phyloP scores from a whole-genome alignment of 2,797 vertebrate species.

The Glossophaga mutica region DNA sequence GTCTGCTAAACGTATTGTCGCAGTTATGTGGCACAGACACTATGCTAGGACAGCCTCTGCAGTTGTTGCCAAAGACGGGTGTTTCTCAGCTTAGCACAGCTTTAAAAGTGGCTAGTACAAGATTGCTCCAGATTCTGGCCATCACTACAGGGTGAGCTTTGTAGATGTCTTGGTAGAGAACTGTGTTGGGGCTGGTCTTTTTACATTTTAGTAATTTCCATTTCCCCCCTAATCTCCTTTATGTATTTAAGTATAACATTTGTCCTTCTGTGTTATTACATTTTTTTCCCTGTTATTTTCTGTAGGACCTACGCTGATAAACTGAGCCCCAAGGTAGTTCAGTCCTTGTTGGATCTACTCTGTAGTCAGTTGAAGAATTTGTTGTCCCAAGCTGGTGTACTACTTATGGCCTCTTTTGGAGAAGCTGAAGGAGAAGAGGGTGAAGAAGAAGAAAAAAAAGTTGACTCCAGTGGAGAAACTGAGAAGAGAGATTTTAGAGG shows the following conservation, averaged over 20 bases:
- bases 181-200: neutral
- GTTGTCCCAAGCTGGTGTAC: constrained; percentile 92
- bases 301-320: constrained; percentile 95
- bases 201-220: neutral
- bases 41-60: constrained; percentile 94
- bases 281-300: neutral
- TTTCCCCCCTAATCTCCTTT: neutral
- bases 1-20: constrained; percentile 94
- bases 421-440: constrained; percentile 84
- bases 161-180: neutral
- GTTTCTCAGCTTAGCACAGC: constrained; percentile 97
- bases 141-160: constrained; percentile 95
- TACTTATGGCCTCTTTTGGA: constrained; percentile 84
- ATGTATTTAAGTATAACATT: neutral
- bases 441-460: constrained; percentile 81
- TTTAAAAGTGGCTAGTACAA: constrained; percentile 96
- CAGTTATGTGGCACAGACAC: constrained; percentile 97
- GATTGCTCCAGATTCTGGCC: constrained; percentile 96
- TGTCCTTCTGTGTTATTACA: neutral
- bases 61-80: constrained; percentile 93
- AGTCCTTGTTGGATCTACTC: constrained; percentile 95
- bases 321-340: constrained; percentile 95
- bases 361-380: constrained; percentile 98
- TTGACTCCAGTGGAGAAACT: constrained; percentile 85
- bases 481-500: constrained; percentile 96